Base-by-base conservation (phyloP, 2,888 invertebrate genomes). In the Auanema sp. region DNA sequence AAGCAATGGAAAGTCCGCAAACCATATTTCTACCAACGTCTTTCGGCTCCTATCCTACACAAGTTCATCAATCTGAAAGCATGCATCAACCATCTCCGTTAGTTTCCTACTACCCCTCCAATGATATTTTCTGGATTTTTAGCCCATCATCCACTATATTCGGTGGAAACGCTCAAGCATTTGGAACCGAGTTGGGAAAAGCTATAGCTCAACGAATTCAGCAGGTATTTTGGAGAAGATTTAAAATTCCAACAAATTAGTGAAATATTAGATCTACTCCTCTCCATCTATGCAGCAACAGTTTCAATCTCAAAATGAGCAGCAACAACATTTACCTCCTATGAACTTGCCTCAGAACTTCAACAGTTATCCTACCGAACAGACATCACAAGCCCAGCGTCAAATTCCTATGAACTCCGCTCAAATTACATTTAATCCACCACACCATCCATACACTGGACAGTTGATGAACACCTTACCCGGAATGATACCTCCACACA, bases 141-240 rank as follows among this genome's bases (percentile, higher is more conserved):
- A 60, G 40, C 16, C 57, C 62, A 1, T 18, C 57, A n/a, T 25
- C 58, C 16, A 21, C 16, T 47, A 53, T 58, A 53, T 63, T 58
- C 23, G 40, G 47, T 47, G 63, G 63, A 5, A 47, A 63, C 23
- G 52, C 63, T n/a, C 33, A 43, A 11, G 24, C 54, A 40, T 63
- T 63, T 24, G 63, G 63, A 52, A 53, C 52, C 4, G 63, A 63
- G 25, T 24, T 63, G 25, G 63, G 63, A 1, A 40, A 49, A 52
- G 63, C 63, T 40, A 63, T 63, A 4, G 63, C 63, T 18, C 58
- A 52, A 14, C 23, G 63, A 8, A 63, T 63, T 40, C 52, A 58
- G 24, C 58, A 63, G 25, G n/a, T 63, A 6, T 33, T 8, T 8
- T 33, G 3, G 4, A n/a, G n/a, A 33, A 33, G 8, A 33, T 47